Evolutionary conservation across 2,888 invertebrate genomes (phyloP), one percentile per base, ranked within the genome.

Genomic region (Octonoba sinensis): DNA sequence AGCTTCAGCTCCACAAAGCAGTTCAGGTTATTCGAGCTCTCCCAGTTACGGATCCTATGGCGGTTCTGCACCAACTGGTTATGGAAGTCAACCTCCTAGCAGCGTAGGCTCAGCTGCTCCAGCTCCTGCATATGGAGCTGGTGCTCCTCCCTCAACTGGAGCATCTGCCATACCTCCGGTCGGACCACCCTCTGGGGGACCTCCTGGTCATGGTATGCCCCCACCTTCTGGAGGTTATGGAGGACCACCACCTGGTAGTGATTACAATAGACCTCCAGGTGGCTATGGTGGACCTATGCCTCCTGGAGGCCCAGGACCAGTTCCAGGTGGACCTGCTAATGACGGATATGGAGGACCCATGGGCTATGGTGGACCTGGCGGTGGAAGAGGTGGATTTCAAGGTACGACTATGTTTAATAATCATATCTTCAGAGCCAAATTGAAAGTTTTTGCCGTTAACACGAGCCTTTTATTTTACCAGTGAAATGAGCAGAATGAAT

Each of bases 1-100:
- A 36, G 79, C 79, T 44, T 81, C 79, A 4, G 79, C 79, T 27
- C 79, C 79, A 16, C 79, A 81, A 74, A 81, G 79, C 36, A 36
- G 36, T 8, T 6, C 36, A 3, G 36, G 36, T 18, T 81, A 81
- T 56, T 73, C 79, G 22, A 67, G 78, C 18, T 81, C 79, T 22
- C 72, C 79, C 6, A 73, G 79, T 47, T 81, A 81, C 57, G 79
- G 79, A n/a, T 81, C 79, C 4, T 81, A 81, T 16, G 79, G 79
- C 49, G 79, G 79, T 16, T 81, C 79, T 54, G 79, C 79, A 27
- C 79, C 79, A 12, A 36, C 79, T 16, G 79, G 79, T 1, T 81
- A 81, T 60, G 79, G 79, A 36, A 69, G 79, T 44, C 79, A 81
- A 64, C 73, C 79, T 27, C 79, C 79, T 20, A 79, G 78, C 47